phyloP scores from a whole-genome alignment of 2,797 vertebrate genomes.

The Pseudochromis fuscus region DNA sequence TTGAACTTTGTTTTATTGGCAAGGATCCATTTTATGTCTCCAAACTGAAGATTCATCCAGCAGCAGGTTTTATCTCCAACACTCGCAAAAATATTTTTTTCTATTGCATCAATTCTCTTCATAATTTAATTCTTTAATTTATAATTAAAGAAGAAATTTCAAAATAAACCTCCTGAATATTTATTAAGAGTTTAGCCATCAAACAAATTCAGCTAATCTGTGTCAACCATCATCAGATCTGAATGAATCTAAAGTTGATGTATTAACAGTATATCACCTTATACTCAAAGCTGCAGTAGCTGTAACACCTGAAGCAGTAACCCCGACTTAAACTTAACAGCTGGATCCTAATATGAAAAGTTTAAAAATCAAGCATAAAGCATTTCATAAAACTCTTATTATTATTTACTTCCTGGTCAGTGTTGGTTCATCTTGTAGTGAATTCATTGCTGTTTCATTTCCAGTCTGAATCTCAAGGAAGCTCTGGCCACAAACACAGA shows the following conservation, averaged over 20 bases:
- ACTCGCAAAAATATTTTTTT: background rate
- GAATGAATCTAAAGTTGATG: too few species aligned
- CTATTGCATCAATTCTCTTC: too few species aligned
- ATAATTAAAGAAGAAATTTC: background rate
- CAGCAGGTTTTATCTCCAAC: too few species aligned
- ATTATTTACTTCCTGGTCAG: background rate
- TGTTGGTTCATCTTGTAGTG: background rate
- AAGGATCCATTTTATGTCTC: too few species aligned
- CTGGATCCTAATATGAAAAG: background rate
- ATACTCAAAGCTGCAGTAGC: too few species aligned
- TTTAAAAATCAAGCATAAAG: background rate
- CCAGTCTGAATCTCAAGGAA: background rate
- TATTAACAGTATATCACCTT: background rate
- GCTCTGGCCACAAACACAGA: background rate
- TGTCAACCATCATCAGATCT: background rate
- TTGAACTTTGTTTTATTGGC: slow-evolving; percentile 26
- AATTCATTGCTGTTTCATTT: background rate
- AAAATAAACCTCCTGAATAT: background rate
- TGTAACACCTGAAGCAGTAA: background rate
- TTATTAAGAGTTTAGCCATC: background rate
- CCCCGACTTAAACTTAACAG: background rate
- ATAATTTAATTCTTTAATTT: too few species aligned
- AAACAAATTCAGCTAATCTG: background rate
- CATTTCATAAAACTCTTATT: background rate
- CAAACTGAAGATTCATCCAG: too few species aligned